Percentiles rank a stretch among this genome's conserved stretches.
phyloP scores from a whole-genome alignment of 2,797 vertebrate species.

The Poecile montanus region DNA sequence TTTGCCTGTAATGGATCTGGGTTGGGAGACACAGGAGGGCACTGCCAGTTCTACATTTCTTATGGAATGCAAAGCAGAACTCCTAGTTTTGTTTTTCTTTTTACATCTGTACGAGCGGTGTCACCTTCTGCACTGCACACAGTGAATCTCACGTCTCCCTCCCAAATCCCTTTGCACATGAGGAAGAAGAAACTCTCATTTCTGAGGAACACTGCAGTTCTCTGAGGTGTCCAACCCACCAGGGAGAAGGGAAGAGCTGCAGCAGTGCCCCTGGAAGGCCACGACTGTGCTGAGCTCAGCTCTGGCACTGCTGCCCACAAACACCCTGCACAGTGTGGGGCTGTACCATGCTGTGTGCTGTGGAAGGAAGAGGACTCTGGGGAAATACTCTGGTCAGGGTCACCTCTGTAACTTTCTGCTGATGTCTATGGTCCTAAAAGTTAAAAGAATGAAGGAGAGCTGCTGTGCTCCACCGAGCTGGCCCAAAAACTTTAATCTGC shows the following conservation, averaged over 20 bases:
- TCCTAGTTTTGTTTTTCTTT: constrained; percentile 64
- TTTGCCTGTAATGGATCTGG: neutral
- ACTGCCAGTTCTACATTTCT: neutral
- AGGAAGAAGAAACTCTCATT: constrained; percentile 70
- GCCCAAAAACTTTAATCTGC: constrained; percentile 66
- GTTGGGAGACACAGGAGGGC: neutral
- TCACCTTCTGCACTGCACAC: constrained; percentile 64
- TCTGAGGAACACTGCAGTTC: constrained; percentile 83
- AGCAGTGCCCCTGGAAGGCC: neutral
- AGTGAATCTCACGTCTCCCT: constrained; percentile 67
- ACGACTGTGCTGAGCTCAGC: fast-evolving
- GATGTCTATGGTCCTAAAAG: constrained; percentile 72
- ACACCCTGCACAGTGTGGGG: neutral
- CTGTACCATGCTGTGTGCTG: neutral
- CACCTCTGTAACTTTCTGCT: constrained; percentile 77
- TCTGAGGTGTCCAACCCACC: constrained; percentile 79
- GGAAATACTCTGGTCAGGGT: neutral
- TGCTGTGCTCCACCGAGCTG: constrained; percentile 75
- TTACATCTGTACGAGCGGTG: constrained; percentile 30
- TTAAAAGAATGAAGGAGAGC: constrained; percentile 83
- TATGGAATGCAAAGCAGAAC: neutral
- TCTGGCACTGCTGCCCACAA: neutral
- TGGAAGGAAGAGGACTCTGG: neutral
- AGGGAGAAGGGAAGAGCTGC: neutral
- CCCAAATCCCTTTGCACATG: constrained; percentile 75